phyloP scores from a whole-genome alignment of 2,888 invertebrate genomes.

The Plebejus argus region DNA sequence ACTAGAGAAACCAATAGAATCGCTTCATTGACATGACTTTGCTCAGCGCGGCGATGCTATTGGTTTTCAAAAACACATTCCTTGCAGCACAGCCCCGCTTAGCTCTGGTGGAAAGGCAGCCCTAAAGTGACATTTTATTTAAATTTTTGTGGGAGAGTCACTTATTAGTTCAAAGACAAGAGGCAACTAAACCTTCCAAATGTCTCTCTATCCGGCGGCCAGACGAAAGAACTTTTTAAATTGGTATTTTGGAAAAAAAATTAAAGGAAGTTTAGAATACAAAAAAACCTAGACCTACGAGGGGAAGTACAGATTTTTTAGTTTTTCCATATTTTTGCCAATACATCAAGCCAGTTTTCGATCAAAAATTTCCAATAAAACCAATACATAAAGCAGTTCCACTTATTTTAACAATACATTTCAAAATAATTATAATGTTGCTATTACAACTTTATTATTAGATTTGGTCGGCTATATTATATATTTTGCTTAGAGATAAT shows the following conservation, averaged over 20 bases:
- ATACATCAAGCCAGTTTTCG: background rate
- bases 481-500: conserved; percentile 24
- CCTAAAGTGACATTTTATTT: too few relatives aligned
- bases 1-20: too few relatives aligned
- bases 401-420: conserved; percentile 14
- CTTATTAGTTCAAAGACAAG: too few relatives aligned
- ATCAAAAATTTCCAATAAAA: background rate
- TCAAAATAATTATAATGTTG: conserved; percentile 16
- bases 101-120: too few relatives aligned
- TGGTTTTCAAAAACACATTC: too few relatives aligned
- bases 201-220: background rate
- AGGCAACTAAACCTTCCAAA: too few relatives aligned
- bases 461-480: conserved; percentile 29
- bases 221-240: background rate
- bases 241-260: background rate
- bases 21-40: too few relatives aligned
- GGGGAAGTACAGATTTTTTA: background rate
- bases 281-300: background rate
- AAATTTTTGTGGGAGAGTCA: too few relatives aligned
- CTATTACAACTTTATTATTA: conserved; percentile 21
- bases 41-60: too few relatives aligned
- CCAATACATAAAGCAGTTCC: background rate
- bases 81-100: too few relatives aligned
- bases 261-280: background rate
- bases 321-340: background rate